Percentiles rank a stretch among this genome's conserved stretches.
phyloP scores from a whole-genome alignment of 2,113 vertebrate genomes.

The Osmerus eperlanus region DNA sequence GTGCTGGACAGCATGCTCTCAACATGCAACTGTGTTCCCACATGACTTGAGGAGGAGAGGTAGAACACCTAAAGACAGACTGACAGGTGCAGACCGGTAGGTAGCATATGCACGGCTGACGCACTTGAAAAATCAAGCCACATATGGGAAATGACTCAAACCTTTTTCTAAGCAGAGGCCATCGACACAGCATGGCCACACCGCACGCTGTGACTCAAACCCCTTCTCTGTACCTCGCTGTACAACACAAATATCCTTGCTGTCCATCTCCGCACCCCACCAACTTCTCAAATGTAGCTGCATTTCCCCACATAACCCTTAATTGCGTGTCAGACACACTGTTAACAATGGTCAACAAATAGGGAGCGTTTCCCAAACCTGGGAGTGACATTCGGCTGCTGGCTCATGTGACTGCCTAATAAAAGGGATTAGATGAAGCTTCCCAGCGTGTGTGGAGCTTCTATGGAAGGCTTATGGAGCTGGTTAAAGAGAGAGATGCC shows the following conservation, averaged over 20 bases:
- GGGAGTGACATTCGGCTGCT: slow-evolving; percentile 29
- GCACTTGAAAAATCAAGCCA: slow-evolving; percentile 61
- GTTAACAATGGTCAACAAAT: slow-evolving; percentile 8
- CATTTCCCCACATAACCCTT: background rate
- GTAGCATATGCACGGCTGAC: slow-evolving; percentile 57
- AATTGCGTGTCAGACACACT: slow-evolving; percentile 18
- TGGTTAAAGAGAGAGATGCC: slow-evolving; percentile 31
- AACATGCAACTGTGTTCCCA: slow-evolving; percentile 52
- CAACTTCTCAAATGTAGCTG: background rate
- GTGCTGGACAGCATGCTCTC: slow-evolving; percentile 40
- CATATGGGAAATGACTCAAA: slow-evolving; percentile 68
- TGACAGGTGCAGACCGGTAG: slow-evolving; percentile 35
- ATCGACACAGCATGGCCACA: slow-evolving; percentile 21
- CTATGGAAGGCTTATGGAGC: slow-evolving; percentile 48
- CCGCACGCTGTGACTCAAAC: slow-evolving; percentile 24
- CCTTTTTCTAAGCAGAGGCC: slow-evolving; percentile 53
- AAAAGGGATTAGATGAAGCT: slow-evolving; percentile 49
- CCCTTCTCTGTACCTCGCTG: too few relatives aligned
- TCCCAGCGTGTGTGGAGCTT: slow-evolving; percentile 26
- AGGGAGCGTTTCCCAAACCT: slow-evolving; percentile 17
- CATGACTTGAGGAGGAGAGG: slow-evolving; percentile 33
- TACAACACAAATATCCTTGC: slow-evolving; percentile 24
- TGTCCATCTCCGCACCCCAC: slow-evolving; percentile 44
- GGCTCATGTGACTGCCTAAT: slow-evolving; percentile 42
- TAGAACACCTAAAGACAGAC: background rate